Evolutionary conservation across 37 sponge, comb jelly and placozoan genomes (phyloP).

Genomic region (Geodia barretti): DNA sequence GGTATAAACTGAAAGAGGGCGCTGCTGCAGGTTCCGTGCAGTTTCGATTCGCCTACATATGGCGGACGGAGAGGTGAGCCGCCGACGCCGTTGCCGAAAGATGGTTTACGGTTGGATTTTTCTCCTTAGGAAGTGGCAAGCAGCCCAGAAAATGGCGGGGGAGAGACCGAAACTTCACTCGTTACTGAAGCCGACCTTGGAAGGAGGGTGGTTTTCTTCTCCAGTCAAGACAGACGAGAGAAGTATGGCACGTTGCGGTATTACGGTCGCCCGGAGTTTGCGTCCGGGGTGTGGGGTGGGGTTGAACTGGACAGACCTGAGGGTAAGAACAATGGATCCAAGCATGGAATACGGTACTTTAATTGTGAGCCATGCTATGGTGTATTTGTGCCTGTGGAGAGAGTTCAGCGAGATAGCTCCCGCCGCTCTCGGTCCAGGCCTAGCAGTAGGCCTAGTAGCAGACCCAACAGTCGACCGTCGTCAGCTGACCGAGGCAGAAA

Average conservation of each 20-base stretch:
- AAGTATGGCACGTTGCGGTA: constrained; percentile 52
- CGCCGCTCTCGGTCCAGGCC: constrained; percentile 8
- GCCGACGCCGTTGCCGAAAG: not conserved
- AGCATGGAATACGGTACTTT: constrained; percentile 64
- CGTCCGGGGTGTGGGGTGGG: constrained; percentile 65
- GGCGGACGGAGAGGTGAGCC: not conserved
- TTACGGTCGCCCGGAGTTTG: constrained; percentile 58
- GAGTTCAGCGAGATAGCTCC: constrained; percentile 44
- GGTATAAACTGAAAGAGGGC: too few species aligned
- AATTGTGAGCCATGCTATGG: constrained; percentile 49
- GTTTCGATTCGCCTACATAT: too few species aligned
- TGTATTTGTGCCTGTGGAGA: constrained; percentile 53
- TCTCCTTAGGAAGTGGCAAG: not conserved
- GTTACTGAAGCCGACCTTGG: constrained; percentile 32
- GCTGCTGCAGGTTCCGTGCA: too few species aligned
- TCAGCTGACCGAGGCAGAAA: not conserved
- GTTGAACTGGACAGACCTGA: constrained; percentile 49
- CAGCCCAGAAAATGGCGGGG: not conserved
- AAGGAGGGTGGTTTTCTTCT: constrained; percentile 55
- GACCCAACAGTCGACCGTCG: not conserved
- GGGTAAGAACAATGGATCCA: constrained; percentile 67
- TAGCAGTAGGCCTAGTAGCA: constrained; percentile 3
- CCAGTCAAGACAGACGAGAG: constrained; percentile 42
- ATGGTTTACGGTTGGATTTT: too few species aligned
- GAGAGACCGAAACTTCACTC: not conserved